Conservation (phyloP, 2,113 vertebrate genomes). For the Rhombomys opimus region DNA sequence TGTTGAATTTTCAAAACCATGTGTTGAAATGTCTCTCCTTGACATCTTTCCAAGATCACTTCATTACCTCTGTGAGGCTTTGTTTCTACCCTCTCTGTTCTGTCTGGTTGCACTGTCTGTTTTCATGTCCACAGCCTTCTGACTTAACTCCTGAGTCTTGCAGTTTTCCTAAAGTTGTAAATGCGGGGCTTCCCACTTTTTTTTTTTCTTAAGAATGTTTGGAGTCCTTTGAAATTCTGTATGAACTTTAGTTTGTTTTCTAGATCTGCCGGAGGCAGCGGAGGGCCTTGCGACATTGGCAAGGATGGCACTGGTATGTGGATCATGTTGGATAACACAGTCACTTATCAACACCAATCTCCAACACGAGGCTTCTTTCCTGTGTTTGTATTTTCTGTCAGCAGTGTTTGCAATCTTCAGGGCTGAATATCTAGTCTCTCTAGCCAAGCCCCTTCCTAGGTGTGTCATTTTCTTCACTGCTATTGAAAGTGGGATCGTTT, state of each 20-base stretch:
- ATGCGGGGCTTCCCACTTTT: neutral
- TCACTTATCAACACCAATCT: neutral
- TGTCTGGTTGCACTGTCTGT: neutral
- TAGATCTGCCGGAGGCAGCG: neutral
- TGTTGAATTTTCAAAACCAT: neutral
- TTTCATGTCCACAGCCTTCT: neutral
- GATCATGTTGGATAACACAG: neutral
- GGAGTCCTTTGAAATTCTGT: neutral
- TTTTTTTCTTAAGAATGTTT: neutral
- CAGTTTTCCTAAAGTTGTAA: neutral
- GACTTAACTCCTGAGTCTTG: neutral
- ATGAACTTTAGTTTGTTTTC: neutral
- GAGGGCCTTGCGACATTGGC: neutral
- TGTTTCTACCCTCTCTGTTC: neutral
- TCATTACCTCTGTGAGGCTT: neutral
- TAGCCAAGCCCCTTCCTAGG: neutral
- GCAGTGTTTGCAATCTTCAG: neutral
- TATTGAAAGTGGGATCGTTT: neutral
- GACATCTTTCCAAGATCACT: neutral
- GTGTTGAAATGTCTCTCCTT: neutral
- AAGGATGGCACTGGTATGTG: neutral
- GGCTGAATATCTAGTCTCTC: neutral
- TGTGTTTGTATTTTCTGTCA: neutral
- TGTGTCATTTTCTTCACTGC: neutral
- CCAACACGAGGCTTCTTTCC: neutral